phyloP scores from a whole-genome alignment of 1,140 invertebrate genomes.

The Ephestia elutella region DNA sequence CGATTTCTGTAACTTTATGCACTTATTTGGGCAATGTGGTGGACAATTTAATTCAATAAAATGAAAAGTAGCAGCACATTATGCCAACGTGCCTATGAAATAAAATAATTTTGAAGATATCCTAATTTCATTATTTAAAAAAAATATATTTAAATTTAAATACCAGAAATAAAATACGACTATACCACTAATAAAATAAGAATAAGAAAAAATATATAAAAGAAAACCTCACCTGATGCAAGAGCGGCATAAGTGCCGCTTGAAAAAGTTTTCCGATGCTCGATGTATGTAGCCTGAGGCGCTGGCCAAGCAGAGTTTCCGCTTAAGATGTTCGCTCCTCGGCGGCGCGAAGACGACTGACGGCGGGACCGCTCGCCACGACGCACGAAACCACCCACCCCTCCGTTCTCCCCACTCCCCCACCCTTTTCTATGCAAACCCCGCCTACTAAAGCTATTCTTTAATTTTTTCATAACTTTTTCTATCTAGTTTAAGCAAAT shows the following conservation, averaged over 20 bases:
- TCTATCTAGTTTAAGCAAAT: not conserved
- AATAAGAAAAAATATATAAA: conserved; percentile 13
- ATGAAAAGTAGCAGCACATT: too few relatives aligned
- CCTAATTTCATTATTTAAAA: too few relatives aligned
- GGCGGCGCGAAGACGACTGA: conserved; percentile 44
- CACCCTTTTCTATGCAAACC: conserved; percentile 11
- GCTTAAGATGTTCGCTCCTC: conserved; percentile 32
- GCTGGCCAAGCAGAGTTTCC: conserved; percentile 27
- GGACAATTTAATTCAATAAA: too few relatives aligned
- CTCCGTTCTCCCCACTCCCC: conserved; percentile 25
- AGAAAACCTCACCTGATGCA: conserved; percentile 47
- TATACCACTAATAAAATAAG: conserved; percentile 4
- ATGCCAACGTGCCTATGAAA: too few relatives aligned
- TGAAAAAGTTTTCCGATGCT: conserved; percentile 32
- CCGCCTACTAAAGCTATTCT: conserved; percentile 22
- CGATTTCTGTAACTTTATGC: too few relatives aligned
- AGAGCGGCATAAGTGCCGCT: conserved; percentile 54
- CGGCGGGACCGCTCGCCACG: conserved; percentile 24
- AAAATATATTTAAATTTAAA: too few relatives aligned
- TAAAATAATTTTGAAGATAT: too few relatives aligned
- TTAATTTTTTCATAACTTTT: not conserved
- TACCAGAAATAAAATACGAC: too few relatives aligned
- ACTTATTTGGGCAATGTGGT: too few relatives aligned
- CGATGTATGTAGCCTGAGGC: conserved; percentile 18
- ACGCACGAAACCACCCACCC: conserved; percentile 42